A percentile compares a stretch with the other conserved stretches of the same genome.
Evolutionary conservation across 2,888 invertebrate genomes (phyloP).

Genomic region (Odontocerum albicorne): DNA sequence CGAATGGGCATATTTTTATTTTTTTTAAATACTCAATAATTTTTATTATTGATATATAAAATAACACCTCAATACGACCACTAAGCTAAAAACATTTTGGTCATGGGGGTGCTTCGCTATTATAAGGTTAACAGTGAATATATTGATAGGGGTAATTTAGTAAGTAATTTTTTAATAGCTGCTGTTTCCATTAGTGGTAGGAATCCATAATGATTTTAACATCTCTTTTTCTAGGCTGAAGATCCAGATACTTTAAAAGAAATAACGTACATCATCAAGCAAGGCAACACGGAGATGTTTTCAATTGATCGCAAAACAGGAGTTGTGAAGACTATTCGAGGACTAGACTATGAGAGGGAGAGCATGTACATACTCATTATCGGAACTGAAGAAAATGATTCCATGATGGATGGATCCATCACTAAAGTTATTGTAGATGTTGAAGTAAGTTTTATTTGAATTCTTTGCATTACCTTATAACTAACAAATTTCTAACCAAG

Average conservation of each 20-base stretch:
- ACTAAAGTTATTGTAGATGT: slow-evolving; percentile 74
- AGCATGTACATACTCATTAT: slow-evolving; percentile 73
- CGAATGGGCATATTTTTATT: too few species aligned
- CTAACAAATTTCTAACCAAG: slow-evolving; percentile 17
- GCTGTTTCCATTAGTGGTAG: too few species aligned
- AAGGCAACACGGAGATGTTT: slow-evolving; percentile 81
- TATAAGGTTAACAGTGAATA: too few species aligned
- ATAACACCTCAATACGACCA: too few species aligned
- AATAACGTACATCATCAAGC: slow-evolving; percentile 81
- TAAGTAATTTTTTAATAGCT: too few species aligned
- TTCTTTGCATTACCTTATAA: not conserved
- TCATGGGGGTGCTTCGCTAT: too few species aligned
- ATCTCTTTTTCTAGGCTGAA: slow-evolving; percentile 60
- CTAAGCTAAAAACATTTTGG: too few species aligned
- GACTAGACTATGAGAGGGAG: slow-evolving; percentile 78
- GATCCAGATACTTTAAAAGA: slow-evolving; percentile 81
- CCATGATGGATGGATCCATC: slow-evolving; percentile 67
- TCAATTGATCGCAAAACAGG: slow-evolving; percentile 81
- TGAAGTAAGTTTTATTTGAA: slow-evolving; percentile 60
- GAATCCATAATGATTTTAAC: too few species aligned
- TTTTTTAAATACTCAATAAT: too few species aligned
- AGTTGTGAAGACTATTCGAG: slow-evolving; percentile 71
- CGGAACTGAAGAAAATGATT: slow-evolving; percentile 82
- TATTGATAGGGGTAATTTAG: too few species aligned
- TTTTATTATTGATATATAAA: too few species aligned